These are phyloP conservation scores for Agriopis aurantiaria DNA, from an alignment of 2,888 invertebrate genomes.

Conservation along the genomic window DNA sequence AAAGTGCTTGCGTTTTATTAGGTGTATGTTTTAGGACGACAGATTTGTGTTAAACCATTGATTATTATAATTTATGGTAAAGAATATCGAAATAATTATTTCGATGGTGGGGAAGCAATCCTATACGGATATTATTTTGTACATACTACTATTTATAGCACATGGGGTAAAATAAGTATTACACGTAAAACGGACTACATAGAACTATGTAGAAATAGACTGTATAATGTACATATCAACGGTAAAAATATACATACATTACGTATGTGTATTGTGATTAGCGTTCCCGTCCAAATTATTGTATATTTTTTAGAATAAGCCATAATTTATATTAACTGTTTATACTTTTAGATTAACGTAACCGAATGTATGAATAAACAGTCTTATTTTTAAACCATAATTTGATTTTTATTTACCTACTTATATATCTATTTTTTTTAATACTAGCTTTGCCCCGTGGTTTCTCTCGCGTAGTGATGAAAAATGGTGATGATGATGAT, in stretches of 20 bases:
- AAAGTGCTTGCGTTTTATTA: background rate
- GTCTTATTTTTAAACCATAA: constrained; percentile 17
- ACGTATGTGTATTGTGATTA: constrained; percentile 80
- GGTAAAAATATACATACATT: constrained; percentile 71
- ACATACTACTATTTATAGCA: constrained; percentile 30
- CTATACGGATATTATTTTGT: constrained; percentile 5
- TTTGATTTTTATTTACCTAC: constrained; percentile 22
- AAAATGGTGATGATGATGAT: too few species aligned
- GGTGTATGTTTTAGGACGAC: background rate
- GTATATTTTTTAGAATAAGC: constrained; percentile 58
- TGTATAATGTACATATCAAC: constrained; percentile 45
- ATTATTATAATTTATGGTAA: background rate
- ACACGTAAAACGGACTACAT: constrained; percentile 59
- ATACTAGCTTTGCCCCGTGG: too few species aligned
- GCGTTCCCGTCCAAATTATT: constrained; percentile 66
- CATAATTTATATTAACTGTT: constrained; percentile 68
- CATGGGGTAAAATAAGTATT: constrained; percentile 43
- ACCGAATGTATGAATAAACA: constrained; percentile 38
- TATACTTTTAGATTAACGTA: constrained; percentile 61
- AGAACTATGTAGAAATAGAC: constrained; percentile 66
- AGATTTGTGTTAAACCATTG: background rate
- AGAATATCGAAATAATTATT: background rate
- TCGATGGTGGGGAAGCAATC: background rate
- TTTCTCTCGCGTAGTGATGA: too few species aligned
- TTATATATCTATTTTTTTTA: too few species aligned